These are phyloP conservation scores for Grammomys dolichurus DNA, from an alignment of 2,113 vertebrate species.

Conservation along the genomic window DNA sequence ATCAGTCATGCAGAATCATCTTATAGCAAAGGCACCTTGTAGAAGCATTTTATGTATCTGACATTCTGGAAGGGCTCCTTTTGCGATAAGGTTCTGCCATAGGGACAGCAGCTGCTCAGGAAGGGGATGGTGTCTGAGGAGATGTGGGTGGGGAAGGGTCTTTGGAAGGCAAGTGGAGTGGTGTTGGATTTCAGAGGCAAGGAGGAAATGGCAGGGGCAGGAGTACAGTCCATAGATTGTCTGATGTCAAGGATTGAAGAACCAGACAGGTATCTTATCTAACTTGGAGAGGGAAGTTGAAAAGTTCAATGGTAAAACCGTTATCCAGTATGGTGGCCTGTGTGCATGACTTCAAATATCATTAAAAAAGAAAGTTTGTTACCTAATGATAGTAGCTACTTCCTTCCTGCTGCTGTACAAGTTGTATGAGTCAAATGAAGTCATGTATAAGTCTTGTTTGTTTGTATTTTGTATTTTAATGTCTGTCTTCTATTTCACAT, in stretches of 20 bases:
- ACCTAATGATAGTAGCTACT: not conserved
- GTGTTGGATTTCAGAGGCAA: not conserved
- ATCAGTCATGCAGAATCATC: not conserved
- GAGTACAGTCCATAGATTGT: rapidly evolving
- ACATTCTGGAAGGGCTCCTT: not conserved
- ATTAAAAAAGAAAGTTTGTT: not conserved
- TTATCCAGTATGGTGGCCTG: not conserved
- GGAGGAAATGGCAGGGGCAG: not conserved
- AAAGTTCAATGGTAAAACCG: not conserved
- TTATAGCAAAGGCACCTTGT: not conserved
- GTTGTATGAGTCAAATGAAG: not conserved
- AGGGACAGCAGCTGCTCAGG: not conserved
- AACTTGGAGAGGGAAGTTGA: not conserved
- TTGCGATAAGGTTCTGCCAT: not conserved
- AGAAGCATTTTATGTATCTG: not conserved
- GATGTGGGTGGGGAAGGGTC: rapidly evolving
- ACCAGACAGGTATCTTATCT: no score
- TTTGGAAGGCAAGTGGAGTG: not conserved
- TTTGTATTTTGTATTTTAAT: not conserved
- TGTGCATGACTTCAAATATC: not conserved
- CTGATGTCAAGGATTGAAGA: rapidly evolving
- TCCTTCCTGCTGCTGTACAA: not conserved
- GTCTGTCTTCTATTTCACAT: rapidly evolving
- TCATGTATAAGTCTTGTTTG: no score
- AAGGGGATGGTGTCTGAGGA: not conserved